Conservation (phyloP, 2,113 vertebrate genomes). For the Leptobrachium ailaonicum region DNA sequence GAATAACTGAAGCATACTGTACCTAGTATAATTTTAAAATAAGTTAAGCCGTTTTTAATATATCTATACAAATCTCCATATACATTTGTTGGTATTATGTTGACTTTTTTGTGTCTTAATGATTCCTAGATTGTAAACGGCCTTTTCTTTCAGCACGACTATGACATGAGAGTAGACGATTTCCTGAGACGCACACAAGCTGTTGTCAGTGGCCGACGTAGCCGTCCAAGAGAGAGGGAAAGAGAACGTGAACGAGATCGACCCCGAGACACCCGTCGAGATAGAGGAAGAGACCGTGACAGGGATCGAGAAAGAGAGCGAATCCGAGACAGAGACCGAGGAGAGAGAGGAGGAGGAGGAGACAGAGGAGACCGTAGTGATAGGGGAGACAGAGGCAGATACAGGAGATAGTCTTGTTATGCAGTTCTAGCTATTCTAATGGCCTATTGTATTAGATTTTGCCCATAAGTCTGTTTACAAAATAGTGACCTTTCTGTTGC, state of each 20-base stretch:
- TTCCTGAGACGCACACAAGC: conserved; percentile 95
- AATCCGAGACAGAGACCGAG: conserved; percentile 83
- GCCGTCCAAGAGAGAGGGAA: conserved; percentile 87
- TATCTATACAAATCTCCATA: too few species aligned
- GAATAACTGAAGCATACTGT: too few species aligned
- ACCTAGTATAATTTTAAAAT: too few species aligned
- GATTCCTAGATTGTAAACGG: too few species aligned
- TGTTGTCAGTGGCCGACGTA: conserved; percentile 88
- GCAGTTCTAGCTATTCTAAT: conserved; percentile 43
- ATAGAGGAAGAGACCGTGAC: conserved; percentile 82
- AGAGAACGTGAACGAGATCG: conserved; percentile 87
- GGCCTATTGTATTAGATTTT: conserved; percentile 1
- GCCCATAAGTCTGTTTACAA: conserved; percentile 37
- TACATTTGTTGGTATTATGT: too few species aligned
- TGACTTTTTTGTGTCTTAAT: too few species aligned
- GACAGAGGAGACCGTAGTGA: conserved; percentile 83
- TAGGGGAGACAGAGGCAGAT: conserved; percentile 84
- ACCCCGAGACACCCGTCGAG: conserved; percentile 77
- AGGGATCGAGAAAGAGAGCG: conserved; percentile 81
- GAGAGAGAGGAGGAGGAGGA: conserved; percentile 70
- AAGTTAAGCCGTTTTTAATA: too few species aligned
- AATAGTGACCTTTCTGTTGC: conserved; percentile 55
- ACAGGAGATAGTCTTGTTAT: conserved; percentile 80
- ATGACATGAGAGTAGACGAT: conserved; percentile 97
- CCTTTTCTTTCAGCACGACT: conserved; percentile 81